Evolutionary conservation across 2,888 invertebrate species (phyloP), one percentile per base, ranked within the genome.

Genomic region (Machimus rusticus): DNA sequence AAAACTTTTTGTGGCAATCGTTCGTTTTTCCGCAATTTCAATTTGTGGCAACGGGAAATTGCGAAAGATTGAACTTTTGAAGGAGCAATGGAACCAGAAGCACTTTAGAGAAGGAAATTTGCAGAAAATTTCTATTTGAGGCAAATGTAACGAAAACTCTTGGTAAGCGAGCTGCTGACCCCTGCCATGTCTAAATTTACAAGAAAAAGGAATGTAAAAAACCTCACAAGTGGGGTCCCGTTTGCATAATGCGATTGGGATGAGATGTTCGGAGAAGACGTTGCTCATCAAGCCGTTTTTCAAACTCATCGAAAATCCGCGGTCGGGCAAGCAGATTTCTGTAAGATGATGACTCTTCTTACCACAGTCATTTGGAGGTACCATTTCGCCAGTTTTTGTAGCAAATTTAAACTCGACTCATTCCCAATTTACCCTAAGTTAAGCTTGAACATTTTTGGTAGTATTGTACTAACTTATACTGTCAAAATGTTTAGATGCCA

Each of bases 41-140:
- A 82, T 82, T 82, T 82, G 82, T 51, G 82, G 82, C 82, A 82
- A 82, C 82, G 82, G 82, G 82, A 82, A 82, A 82, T 82, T 82
- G 55, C 82, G 82, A 82, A 82, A 82, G 82, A 82, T 82, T 82
- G 82, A 82, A 82, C 82, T 82, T 82, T 82, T 82, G 82, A 82
- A 82, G 39, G 82, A 82, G 82, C 57, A 66, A 57, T 82, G 51
- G 66, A 82, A 82, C 66, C 57, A 82, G 82, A 82, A 82, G 57
- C 82, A 82, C 82, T 82, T 82, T 82, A 82, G 57, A 82, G 57
- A 82, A 82, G 82, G 66, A 82, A 82, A 82, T 82, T 82, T 66
- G 66, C 82, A 82, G 82, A 82, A 66, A 82, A 82, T 82, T 66
- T 82, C 82, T 66, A 57, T 82, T 82, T 28, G 66, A 57, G 66